Conservation (phyloP, 1,140 invertebrate species). For the Batillaria attramentaria region DNA sequence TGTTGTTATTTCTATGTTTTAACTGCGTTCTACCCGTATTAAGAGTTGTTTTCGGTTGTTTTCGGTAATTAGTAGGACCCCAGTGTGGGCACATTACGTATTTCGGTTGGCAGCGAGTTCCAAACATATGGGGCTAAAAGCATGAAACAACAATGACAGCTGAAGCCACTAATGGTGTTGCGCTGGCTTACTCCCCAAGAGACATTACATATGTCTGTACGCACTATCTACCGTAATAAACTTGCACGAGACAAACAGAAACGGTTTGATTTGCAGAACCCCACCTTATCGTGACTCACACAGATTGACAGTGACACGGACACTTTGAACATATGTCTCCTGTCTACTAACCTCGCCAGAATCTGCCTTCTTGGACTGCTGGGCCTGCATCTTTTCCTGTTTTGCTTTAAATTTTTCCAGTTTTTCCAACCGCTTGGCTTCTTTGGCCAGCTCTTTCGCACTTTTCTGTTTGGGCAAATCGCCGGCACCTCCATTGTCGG, state of each 20-base stretch:
- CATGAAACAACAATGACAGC: too few species aligned
- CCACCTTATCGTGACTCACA: slow-evolving; percentile 34
- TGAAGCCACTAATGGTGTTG: too few species aligned
- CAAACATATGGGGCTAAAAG: too few species aligned
- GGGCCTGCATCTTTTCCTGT: slow-evolving; percentile 77
- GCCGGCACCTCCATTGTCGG: slow-evolving; percentile 27
- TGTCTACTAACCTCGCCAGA: slow-evolving; percentile 30
- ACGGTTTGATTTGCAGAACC: background rate
- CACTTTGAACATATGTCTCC: background rate
- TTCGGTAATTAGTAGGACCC: too few species aligned
- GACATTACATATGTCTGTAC: too few species aligned
- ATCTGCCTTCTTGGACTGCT: slow-evolving; percentile 65
- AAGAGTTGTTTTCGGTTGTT: too few species aligned
- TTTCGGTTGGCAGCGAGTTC: too few species aligned
- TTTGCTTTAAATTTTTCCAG: slow-evolving; percentile 92
- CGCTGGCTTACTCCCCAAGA: too few species aligned
- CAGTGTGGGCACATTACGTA: too few species aligned
- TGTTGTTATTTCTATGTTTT: too few species aligned
- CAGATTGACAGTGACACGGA: slow-evolving; percentile 72
- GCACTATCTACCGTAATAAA: too few species aligned
- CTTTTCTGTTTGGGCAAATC: slow-evolving; percentile 55
- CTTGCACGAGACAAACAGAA: slow-evolving; percentile 6
- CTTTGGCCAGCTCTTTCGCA: slow-evolving; percentile 66
- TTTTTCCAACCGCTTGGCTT: slow-evolving; percentile 66
- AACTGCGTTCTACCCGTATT: too few species aligned